Percentiles rank a stretch among this genome's conserved stretches.
phyloP scores from a whole-genome alignment of 2,888 invertebrate species.

The Onchidella celtica region DNA sequence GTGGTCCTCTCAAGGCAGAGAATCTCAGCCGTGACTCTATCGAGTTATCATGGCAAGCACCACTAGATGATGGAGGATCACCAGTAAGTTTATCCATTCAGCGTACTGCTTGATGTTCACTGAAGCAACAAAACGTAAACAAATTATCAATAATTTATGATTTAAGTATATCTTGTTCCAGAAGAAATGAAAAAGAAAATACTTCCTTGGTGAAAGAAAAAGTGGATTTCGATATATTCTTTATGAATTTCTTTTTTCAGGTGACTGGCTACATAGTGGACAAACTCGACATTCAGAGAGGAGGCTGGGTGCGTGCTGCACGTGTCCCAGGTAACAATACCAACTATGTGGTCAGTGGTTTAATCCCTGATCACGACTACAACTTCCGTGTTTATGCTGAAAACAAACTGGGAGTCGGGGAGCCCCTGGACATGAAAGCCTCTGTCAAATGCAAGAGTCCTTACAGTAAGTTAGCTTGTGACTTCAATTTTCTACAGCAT shows the following conservation, averaged over 20 bases:
- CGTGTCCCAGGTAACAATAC: slow-evolving; percentile 87
- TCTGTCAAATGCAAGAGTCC: slow-evolving; percentile 88
- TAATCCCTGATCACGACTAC: slow-evolving; percentile 91
- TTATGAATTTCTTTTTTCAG: slow-evolving; percentile 82
- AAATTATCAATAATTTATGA: no score
- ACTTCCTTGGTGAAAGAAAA: no score
- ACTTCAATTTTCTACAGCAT: no score
- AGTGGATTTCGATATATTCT: no score
- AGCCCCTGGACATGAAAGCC: slow-evolving; percentile 88
- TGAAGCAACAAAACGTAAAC: no score
- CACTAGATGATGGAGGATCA: slow-evolving; percentile 74
- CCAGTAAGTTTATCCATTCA: slow-evolving; percentile 53
- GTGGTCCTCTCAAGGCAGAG: slow-evolving; percentile 69
- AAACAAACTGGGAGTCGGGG: slow-evolving; percentile 79
- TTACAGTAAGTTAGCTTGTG: slow-evolving; percentile 82
- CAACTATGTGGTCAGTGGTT: slow-evolving; percentile 86
- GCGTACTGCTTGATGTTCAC: neutral
- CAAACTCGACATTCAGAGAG: slow-evolving; percentile 69
- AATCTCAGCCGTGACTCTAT: slow-evolving; percentile 69
- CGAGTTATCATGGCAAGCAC: slow-evolving; percentile 74
- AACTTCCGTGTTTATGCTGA: slow-evolving; percentile 80
- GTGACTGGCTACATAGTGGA: slow-evolving; percentile 78
- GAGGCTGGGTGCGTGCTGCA: slow-evolving; percentile 89
- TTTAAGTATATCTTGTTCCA: no score
- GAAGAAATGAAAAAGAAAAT: no score